These are phyloP conservation scores for Pterostichus niger DNA, from an alignment of 2,888 invertebrate species.

Conservation along the genomic window DNA sequence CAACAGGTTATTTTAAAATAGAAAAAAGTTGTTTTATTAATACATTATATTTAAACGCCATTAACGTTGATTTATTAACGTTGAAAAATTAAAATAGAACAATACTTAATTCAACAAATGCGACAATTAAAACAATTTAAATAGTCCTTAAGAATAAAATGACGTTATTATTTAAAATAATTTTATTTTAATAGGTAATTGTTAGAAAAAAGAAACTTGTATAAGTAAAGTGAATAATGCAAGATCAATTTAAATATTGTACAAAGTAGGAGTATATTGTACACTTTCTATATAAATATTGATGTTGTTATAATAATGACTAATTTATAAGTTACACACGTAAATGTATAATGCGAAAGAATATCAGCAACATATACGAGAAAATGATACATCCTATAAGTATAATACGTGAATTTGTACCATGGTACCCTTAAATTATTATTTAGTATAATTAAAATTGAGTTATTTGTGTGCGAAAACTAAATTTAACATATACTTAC, in stretches of 20 bases:
- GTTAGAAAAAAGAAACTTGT: conserved; percentile 30
- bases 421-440: conserved; percentile 22
- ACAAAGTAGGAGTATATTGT: conserved; percentile 49
- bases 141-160: conserved; percentile 33
- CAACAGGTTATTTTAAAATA: neutral
- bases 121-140: conserved; percentile 43
- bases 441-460: neutral
- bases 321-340: conserved; percentile 57
- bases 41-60: conserved; percentile 45
- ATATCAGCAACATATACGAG: conserved; percentile 31
- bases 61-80: conserved; percentile 40
- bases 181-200: conserved; percentile 23
- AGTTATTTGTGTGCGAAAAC: conserved; percentile 8
- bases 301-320: conserved; percentile 45
- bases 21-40: conserved; percentile 53
- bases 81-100: too few relatives aligned
- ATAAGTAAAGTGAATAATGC: conserved; percentile 29
- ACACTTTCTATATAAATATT: conserved; percentile 57
- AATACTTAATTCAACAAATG: conserved; percentile 36
- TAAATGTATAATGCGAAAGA: conserved; percentile 52
- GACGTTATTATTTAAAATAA: neutral
- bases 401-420: conserved; percentile 54
- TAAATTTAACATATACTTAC: conserved; percentile 2
- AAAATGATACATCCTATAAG: conserved; percentile 52
- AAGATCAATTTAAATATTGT: conserved; percentile 58